These are phyloP conservation scores for Sebastes jordani DNA, from an alignment of 2,797 vertebrate species.

Conservation along the genomic window DNA sequence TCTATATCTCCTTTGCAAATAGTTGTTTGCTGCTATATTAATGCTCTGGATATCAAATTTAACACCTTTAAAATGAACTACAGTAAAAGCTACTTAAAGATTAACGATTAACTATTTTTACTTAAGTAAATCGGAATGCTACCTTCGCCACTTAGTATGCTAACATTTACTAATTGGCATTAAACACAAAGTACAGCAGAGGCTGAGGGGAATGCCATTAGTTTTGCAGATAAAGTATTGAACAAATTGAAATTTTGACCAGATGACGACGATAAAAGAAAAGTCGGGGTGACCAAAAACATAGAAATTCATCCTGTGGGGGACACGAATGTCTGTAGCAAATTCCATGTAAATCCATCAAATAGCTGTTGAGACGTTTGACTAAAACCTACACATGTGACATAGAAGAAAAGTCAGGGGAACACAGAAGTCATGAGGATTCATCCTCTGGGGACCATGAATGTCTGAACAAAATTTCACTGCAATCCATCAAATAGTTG, in stretches of 20 bases:
- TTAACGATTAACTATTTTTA: too few species aligned
- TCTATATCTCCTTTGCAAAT: too few species aligned
- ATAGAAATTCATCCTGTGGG: background rate
- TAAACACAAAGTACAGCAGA: background rate
- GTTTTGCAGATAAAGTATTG: background rate
- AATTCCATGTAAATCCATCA: background rate
- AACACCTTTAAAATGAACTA: too few species aligned
- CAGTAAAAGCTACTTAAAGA: too few species aligned
- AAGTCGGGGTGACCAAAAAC: background rate
- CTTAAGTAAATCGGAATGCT: background rate
- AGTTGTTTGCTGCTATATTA: too few species aligned
- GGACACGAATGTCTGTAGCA: background rate
- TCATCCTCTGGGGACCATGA: background rate
- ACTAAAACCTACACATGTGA: background rate
- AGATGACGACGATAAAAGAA: background rate
- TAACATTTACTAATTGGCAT: background rate
- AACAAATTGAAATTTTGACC: background rate
- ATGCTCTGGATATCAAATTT: too few species aligned
- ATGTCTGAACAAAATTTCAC: background rate
- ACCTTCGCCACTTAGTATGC: background rate
- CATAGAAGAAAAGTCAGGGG: background rate
- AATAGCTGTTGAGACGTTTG: background rate
- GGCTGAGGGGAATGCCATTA: background rate
- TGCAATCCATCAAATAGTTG: background rate
- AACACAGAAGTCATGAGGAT: background rate